Evolutionary conservation across 2,113 vertebrate genomes (phyloP), one percentile per base, ranked within the genome.

Genomic region (Cinclus mexicanus): DNA sequence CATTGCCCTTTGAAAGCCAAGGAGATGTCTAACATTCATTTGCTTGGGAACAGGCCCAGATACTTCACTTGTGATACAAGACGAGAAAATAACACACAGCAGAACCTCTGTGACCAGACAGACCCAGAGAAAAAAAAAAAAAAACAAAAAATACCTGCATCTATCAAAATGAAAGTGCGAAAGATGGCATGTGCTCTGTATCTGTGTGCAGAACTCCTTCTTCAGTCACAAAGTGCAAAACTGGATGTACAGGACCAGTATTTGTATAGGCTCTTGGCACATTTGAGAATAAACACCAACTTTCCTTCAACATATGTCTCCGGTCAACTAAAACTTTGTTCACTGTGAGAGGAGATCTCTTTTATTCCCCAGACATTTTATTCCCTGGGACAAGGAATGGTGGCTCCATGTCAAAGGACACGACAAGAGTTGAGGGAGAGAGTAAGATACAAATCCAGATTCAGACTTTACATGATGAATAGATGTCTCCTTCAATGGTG

Each of bases 11-110:
- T 61, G 72, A 82, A 94, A 94, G 78, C 74, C 81, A 87, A 93
- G 79, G 85, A 94, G 80, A 82, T 49, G 59, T 90, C 80, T 89
- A 78, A 56, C 86, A 84, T 84, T 92, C 80, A 87, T 97, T 90
- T 90, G 56, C 14, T 8, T 5, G 25, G 83, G 83, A 92, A 83
- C 41, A 39, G 65, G 57, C 89, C 65, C 80, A 93, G 64, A 81
- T 65, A 83, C 44, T 88, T 95, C 68, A 67, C 60, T 89, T 84
- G 37, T 75, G 75, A 84, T 75, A 87, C 56, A 42, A 31, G 47
- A 83, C 29, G 63, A 83, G 59, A 95, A 91, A 94, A 94, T 56
- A 91, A 71, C 46, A 25, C 41, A 29, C 31, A 70, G 52, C 55
- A 94, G 82, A 90, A 88, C 47, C 41, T 42, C 35, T 59, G 41